Percentiles rank a stretch among this genome's conserved stretches.
phyloP scores from a whole-genome alignment of 2,888 invertebrate genomes.

The Lysandra bellargus region DNA sequence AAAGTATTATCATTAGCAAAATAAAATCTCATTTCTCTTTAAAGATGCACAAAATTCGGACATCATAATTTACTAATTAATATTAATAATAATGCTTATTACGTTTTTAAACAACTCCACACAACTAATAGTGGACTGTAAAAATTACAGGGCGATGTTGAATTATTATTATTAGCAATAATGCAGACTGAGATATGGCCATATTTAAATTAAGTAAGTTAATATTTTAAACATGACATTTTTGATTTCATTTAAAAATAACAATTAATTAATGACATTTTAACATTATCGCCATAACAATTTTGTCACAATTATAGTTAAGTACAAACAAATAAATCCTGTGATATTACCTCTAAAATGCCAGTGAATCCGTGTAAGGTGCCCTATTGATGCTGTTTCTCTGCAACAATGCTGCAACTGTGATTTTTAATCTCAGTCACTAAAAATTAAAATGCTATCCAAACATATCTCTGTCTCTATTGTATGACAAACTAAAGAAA shows the following conservation, averaged over 20 bases:
- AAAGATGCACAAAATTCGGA: not conserved
- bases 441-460: not conserved
- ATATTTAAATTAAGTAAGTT: constrained; percentile 27
- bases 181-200: constrained; percentile 22
- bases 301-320: constrained; percentile 32
- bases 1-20: not conserved
- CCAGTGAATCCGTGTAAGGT: constrained; percentile 28
- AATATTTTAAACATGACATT: constrained; percentile 25
- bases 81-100: not conserved
- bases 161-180: not conserved
- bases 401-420: not conserved
- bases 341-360: constrained; percentile 42
- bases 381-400: constrained; percentile 15
- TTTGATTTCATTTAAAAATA: constrained; percentile 21
- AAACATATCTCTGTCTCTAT: not conserved
- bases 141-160: constrained; percentile 11
- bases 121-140: not conserved
- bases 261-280: constrained; percentile 35
- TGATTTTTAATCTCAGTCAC: constrained; percentile 3
- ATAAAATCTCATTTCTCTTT: not conserved
- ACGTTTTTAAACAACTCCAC: not conserved
- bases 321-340: constrained; percentile 41
- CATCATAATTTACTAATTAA: not conserved
- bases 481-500: not conserved
- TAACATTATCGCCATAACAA: constrained; percentile 14